These are phyloP conservation scores for Schizotus pectinicornis DNA, from an alignment of 2,888 invertebrate species.

Conservation along the genomic window DNA sequence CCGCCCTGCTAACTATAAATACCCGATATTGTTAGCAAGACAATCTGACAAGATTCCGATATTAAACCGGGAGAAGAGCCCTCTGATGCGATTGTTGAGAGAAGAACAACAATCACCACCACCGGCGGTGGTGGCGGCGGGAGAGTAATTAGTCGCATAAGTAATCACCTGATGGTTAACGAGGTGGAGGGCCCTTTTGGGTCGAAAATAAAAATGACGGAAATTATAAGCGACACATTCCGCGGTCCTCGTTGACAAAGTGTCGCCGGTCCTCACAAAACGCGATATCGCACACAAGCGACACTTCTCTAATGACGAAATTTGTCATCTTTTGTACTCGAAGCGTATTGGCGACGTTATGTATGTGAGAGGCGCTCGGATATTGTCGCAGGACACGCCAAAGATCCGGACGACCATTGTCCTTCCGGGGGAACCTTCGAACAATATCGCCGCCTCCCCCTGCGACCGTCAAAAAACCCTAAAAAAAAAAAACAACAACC, in stretches of 20 bases:
- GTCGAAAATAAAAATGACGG: conserved; percentile 44
- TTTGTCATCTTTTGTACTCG: conserved; percentile 53
- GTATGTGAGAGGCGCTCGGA: conserved; percentile 42
- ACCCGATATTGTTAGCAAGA: conserved; percentile 8
- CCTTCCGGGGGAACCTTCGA: background rate
- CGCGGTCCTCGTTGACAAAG: conserved; percentile 45
- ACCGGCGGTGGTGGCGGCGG: too few species aligned
- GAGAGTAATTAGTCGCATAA: conserved; percentile 42
- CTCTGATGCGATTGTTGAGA: too few species aligned
- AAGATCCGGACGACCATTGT: conserved; percentile 35
- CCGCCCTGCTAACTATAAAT: conserved; percentile 17
- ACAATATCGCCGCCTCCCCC: too few species aligned
- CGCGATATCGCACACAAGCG: conserved; percentile 47
- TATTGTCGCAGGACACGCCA: conserved; percentile 48
- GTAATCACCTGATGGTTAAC: conserved; percentile 46
- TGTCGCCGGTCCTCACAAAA: conserved; percentile 44
- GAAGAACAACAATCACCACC: background rate
- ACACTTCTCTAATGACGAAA: conserved; percentile 52
- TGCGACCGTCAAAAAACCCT: too few species aligned
- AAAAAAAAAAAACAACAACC: too few species aligned
- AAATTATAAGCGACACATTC: conserved; percentile 48
- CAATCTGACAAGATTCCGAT: conserved; percentile 9
- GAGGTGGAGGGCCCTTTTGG: conserved; percentile 32
- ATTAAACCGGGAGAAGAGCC: background rate
- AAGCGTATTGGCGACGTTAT: conserved; percentile 52